Percentiles rank a stretch among this genome's conserved stretches.
phyloP scores from a whole-genome alignment of 2,888 invertebrate genomes.

The Rhagonycha lutea region DNA sequence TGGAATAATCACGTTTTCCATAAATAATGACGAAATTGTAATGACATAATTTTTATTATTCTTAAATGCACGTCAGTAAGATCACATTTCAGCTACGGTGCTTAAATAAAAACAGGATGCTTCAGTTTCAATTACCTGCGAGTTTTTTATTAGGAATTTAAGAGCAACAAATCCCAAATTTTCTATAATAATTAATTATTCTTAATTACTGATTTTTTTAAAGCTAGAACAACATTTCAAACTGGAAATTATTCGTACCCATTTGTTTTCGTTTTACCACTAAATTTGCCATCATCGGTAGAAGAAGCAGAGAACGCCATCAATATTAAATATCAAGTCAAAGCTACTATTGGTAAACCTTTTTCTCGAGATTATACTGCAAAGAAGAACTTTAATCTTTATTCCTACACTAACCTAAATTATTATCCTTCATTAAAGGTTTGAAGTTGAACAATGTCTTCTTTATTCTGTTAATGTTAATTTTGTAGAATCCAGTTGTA shows the following conservation, averaged over 20 bases:
- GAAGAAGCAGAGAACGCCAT: not conserved
- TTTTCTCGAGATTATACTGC: slow-evolving; percentile 7
- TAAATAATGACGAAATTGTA: no score
- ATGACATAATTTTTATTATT: no score
- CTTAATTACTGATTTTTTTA: not conserved
- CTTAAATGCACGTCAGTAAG: no score
- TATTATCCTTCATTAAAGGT: not conserved
- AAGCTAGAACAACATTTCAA: slow-evolving; percentile 15
- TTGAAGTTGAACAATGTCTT: not conserved
- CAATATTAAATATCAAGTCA: slow-evolving; percentile 3
- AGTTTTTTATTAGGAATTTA: no score
- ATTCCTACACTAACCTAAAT: not conserved
- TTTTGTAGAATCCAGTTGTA: not conserved
- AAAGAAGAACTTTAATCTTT: slow-evolving; percentile 3
- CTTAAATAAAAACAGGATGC: no score
- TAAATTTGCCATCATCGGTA: slow-evolving; percentile 3
- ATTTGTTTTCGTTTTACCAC: slow-evolving; percentile 7
- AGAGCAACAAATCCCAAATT: no score
- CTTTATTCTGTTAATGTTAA: not conserved
- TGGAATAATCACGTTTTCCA: no score
- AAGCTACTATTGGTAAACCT: slow-evolving; percentile 6
- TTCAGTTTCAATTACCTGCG: no score
- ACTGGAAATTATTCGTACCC: slow-evolving; percentile 9
- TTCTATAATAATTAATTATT: no score
- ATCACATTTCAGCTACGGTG: no score